Percentiles rank a stretch among this genome's conserved stretches.
phyloP scores from a whole-genome alignment of 2,113 vertebrate species.

The Astur gentilis region DNA sequence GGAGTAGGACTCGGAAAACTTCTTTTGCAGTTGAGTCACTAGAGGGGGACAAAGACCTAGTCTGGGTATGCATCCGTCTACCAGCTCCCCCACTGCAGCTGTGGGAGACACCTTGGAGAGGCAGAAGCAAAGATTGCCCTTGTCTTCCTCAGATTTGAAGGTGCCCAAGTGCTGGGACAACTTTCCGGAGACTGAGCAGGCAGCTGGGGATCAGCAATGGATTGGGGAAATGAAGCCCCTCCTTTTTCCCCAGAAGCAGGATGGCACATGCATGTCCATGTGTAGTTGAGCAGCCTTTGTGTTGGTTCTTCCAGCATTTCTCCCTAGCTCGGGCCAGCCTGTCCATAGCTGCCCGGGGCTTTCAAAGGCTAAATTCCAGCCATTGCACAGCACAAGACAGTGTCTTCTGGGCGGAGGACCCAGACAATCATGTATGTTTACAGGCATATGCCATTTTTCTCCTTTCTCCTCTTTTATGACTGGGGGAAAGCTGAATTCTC shows the following conservation, averaged over 20 bases:
- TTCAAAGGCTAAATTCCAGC: background rate
- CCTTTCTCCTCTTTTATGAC: background rate
- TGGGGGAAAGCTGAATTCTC: background rate
- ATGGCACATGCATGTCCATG: background rate
- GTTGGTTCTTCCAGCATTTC: background rate
- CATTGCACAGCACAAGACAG: background rate
- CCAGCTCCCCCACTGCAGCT: background rate
- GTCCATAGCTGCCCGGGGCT: background rate
- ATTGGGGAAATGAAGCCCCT: background rate
- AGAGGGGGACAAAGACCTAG: constrained; percentile 66
- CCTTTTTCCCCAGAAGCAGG: background rate
- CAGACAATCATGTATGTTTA: background rate
- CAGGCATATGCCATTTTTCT: background rate
- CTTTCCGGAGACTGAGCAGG: background rate
- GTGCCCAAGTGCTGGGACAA: background rate
- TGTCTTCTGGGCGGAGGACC: background rate
- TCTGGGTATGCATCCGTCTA: background rate
- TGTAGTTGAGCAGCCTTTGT: background rate
- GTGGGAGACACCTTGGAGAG: background rate
- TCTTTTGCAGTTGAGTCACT: constrained; percentile 26
- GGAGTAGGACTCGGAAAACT: background rate
- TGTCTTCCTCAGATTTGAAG: background rate
- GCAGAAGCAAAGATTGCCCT: background rate
- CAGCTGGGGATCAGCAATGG: background rate
- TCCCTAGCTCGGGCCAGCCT: background rate